Percentiles rank a stretch among this genome's conserved stretches.
Evolutionary conservation across 92 coral and sea anemone species (phyloP).

Genomic region (Desmophyllum pertusum): DNA sequence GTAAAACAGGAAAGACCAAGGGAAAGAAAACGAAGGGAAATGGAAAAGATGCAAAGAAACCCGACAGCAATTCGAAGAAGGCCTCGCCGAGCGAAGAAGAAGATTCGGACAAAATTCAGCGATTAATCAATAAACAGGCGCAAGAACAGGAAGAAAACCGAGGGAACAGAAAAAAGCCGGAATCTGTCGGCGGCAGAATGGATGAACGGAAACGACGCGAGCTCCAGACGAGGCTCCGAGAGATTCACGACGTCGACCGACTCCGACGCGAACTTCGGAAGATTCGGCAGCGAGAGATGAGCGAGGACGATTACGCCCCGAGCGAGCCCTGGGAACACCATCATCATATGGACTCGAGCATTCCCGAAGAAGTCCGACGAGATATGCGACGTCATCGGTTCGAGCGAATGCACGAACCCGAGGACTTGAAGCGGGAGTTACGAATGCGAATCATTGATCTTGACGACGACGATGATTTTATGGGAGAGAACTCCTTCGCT

Average conservation of each 20-base stretch:
- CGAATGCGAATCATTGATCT: slow-evolving; percentile 56
- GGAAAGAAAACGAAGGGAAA: slow-evolving; percentile 20
- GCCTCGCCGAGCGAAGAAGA: slow-evolving; percentile 33
- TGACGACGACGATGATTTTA: slow-evolving; percentile 32
- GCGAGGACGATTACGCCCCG: slow-evolving; percentile 67
- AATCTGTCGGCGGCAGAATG: slow-evolving; percentile 35
- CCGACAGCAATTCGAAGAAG: slow-evolving; percentile 2
- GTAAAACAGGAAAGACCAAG: slow-evolving; percentile 22
- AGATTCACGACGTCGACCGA: slow-evolving; percentile 55
- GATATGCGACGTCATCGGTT: slow-evolving; percentile 69
- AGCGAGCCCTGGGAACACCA: slow-evolving; percentile 73
- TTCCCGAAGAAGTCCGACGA: slow-evolving; percentile 66
- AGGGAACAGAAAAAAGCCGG: slow-evolving; percentile 22
- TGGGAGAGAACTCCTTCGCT: slow-evolving; percentile 32
- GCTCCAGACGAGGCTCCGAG: slow-evolving; percentile 69
- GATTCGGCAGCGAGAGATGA: slow-evolving; percentile 75
- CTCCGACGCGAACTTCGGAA: slow-evolving; percentile 81
- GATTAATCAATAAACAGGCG: slow-evolving; percentile 76
- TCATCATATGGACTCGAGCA: slow-evolving; percentile 44
- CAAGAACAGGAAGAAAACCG: slow-evolving; percentile 59
- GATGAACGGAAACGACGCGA: slow-evolving; percentile 52
- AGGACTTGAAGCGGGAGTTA: slow-evolving; percentile 72
- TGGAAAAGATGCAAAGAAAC: slow-evolving; percentile 26
- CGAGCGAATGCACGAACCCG: slow-evolving; percentile 58
- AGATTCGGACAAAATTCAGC: slow-evolving; percentile 69